Evolutionary conservation across 35 echinoderm and acorn worm species (phyloP), one percentile per base, ranked within the genome.

Genomic region (Lytechinus pictus): DNA sequence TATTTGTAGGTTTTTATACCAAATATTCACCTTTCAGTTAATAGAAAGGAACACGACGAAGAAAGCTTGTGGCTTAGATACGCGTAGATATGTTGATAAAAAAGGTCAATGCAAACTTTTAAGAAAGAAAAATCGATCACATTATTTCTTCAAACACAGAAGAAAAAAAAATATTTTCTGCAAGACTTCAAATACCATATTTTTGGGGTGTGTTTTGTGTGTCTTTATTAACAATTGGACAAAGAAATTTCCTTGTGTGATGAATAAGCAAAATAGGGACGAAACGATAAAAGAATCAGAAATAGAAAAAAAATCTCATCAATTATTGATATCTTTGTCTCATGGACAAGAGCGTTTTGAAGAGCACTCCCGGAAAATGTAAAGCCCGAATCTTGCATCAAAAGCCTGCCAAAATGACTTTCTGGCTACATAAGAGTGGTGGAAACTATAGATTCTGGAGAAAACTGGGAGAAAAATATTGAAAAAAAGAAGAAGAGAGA

Each of bases 271-370:
- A 24, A 24, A 24, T 6, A 79, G 21, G 19, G n/a, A 79, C 3
- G 14, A 16, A 79, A 79, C 19, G 66, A 79, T 19, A 79, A 24
- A 24, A 24, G 21, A 16, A 79, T 12, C 9, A 16, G 57, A n/a
- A 24, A 79, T 6, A 24, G 6, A 79, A 24, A 79, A 72, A 71
- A 79, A 79, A 13, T 52, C 88, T 90, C 88, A 90, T 90, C 88
- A 90, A 90, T 90, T 90, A 44, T 90, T 90, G 52, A 90, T 90
- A 54, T 54, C 88, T 90, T 90, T 90, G 88, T 90, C 88, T 90
- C 52, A 44, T 90, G 10, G 29, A 90, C 88, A 52, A 90, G 52
- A 44, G 29, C 9, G 44, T 44, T 54, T 10, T 90, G 16, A 90
- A 90, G 88, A 52, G 88, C 21, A 79, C 27, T 21, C 28, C 87